Base-by-base conservation (phyloP, 1,140 invertebrate genomes). In the Cydia fagiglandana region DNA sequence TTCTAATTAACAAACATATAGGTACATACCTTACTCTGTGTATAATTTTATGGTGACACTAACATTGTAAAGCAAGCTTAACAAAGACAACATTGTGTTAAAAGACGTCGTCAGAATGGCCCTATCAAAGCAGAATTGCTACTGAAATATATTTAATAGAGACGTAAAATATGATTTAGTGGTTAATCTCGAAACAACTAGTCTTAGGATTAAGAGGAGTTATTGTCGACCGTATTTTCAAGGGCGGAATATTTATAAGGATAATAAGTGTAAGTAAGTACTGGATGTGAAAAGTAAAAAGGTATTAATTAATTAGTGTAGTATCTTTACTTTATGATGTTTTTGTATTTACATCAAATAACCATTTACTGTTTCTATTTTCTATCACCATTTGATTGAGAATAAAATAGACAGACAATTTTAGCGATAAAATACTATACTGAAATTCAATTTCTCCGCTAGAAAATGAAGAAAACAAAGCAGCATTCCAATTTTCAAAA, bases 111-210 rank as follows among this genome's bases (percentile, higher is more conserved):
- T 7, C 50, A 17, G 50, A 53, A 53, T 53, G 15, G 50, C n/a
- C 66, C 13, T 70, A 41, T 70, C 34, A 38, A 70, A 70, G 12
- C 66, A 70, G n/a, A 70, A 70, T 70, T 5, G 66, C n/a, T 38
- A 70, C 66, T 41, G n/a, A 38, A 38, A 34, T 38, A 70, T 41
- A 15, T 34, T 17, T 17, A 24, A 20, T 70, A 10, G 30, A 17
- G n/a, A 7, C 24, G 38, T 70, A 70, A 68, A 70, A n/a, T 68
- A 34, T 17, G 30, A 70, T 70, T 70, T 41, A 38, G 66, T 38
- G 15, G 64, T 0, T 68, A 38, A 68, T 68, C 66, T 70, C 30
- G 66, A 70, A 41, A 70, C 66, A 70, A 38, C 30, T 70, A 70
- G 66, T 17, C 34, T 9, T 41, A 10, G 30, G 34, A 41, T 41